Evolutionary conservation across 2,113 vertebrate genomes (phyloP).

Genomic region (Grus americana): DNA sequence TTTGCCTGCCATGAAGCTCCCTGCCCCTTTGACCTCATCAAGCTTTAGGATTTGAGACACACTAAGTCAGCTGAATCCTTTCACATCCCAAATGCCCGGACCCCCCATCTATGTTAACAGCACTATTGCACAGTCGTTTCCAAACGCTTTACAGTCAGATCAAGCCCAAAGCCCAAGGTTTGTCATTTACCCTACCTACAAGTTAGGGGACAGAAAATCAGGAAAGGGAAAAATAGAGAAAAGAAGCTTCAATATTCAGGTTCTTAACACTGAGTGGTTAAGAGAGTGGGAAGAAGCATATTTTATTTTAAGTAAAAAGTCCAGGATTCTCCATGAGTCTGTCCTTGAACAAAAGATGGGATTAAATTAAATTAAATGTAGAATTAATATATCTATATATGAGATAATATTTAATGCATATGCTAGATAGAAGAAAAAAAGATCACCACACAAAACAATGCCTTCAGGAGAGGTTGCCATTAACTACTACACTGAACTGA

Average conservation of each 20-base stretch:
- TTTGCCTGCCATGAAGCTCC: neutral
- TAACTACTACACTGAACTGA: neutral
- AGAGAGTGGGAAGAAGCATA: neutral
- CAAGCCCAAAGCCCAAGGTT: neutral
- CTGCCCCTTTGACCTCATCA: neutral
- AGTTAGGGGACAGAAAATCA: neutral
- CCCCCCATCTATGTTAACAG: neutral
- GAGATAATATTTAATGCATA: neutral
- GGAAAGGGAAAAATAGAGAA: neutral
- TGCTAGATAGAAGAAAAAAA: neutral
- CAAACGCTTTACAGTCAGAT: neutral
- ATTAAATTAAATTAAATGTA: neutral
- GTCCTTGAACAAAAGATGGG: neutral
- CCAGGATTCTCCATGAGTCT: neutral
- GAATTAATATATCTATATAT: neutral
- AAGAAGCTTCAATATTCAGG: neutral
- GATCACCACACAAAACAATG: neutral
- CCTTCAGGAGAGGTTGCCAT: neutral
- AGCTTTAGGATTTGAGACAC: neutral
- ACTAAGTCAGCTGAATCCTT: slow-evolving; percentile 33
- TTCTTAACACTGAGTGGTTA: neutral
- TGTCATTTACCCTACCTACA: neutral
- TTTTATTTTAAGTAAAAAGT: neutral
- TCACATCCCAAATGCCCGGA: neutral
- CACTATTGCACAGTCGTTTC: neutral